Base-by-base conservation (phyloP, 2,888 invertebrate genomes). In the Melieria picta region DNA sequence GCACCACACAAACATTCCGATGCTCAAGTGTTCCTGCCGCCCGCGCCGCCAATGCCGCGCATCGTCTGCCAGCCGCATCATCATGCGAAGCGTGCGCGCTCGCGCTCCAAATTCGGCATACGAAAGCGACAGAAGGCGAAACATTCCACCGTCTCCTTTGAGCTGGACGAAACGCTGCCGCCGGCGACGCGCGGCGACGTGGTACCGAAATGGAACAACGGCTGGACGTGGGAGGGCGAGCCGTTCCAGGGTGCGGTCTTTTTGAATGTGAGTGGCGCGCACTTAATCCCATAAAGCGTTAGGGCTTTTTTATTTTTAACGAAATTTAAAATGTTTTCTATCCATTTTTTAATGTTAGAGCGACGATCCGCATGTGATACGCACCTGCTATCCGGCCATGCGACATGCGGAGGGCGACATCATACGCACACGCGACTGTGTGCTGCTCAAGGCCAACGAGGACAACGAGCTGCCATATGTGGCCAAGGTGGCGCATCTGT, bases 151-250 rank as follows among this genome's bases (percentile, higher is more conserved):
- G 83, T 85, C 64, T 81, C 82, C 55, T 80, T 82, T 72, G 85
- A 86, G 72, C 83, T 84, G 76, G 88, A 89, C 71, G 87, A 87
- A 13, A 88, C 87, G 52, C 88, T 87, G 80, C 85, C 88, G 47
- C 87, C 88, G 73, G 81, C 82, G 6, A 81, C 82, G 48, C 77
- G 77, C 7, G 87, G 82, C 67, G 85, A 84, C 78, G 83, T 85
- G n/a, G 83, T 89, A 78, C 92, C 92, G 55, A 91, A 90, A 80
- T 96, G 95, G 95, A 95, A 94, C 83, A 96, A 97, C 84, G 96
- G 96, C 46, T 97, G 97, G 97, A 91, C 90, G 76, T 97, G 96
- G 94, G 93, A 94, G 82, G 96, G 96, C 63, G 92, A 94, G 77
- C 89, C 93, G 48, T 94, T 92, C 84, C 90, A 94, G 82, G 92